Evolutionary conservation across 2,888 invertebrate species (phyloP).

Genomic region (Tachina grossa): DNA sequence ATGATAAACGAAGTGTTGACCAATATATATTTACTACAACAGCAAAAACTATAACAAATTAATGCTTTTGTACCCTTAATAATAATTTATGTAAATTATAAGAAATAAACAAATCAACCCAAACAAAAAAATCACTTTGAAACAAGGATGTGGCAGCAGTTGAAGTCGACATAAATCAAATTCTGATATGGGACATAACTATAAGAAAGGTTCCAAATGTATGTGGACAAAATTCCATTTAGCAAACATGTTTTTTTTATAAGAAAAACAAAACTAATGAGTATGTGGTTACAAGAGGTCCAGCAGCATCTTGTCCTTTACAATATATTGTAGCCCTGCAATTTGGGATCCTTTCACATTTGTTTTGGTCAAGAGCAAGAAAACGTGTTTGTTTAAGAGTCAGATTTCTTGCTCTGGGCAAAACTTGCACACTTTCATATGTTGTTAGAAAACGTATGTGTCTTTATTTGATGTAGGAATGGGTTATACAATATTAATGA

Average conservation of each 20-base stretch:
- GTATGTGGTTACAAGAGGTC: constrained; percentile 70
- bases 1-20: constrained; percentile 82
- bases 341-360: constrained; percentile 12
- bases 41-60: constrained; percentile 73
- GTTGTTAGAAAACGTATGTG: constrained; percentile 34
- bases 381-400: background rate
- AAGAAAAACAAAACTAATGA: constrained; percentile 57
- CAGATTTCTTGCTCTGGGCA: constrained; percentile 19
- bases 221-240: constrained; percentile 67
- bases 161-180: constrained; percentile 67
- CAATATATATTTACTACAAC: constrained; percentile 68
- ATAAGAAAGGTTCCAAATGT: constrained; percentile 14
- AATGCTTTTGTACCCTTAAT: constrained; percentile 68
- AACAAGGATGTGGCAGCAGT: constrained; percentile 54
- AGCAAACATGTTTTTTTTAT: constrained; percentile 69
- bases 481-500: constrained; percentile 11
- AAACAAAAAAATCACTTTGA: constrained; percentile 32
- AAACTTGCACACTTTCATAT: background rate
- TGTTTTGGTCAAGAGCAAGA: constrained; percentile 39
- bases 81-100: constrained; percentile 72
- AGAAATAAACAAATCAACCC: constrained; percentile 68
- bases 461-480: constrained; percentile 4
- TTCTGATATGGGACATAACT: constrained; percentile 73
- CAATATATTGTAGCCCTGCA: background rate
- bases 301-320: constrained; percentile 33